These are phyloP conservation scores for Limanda limanda DNA, from an alignment of 2,113 vertebrate species.

Conservation along the genomic window DNA sequence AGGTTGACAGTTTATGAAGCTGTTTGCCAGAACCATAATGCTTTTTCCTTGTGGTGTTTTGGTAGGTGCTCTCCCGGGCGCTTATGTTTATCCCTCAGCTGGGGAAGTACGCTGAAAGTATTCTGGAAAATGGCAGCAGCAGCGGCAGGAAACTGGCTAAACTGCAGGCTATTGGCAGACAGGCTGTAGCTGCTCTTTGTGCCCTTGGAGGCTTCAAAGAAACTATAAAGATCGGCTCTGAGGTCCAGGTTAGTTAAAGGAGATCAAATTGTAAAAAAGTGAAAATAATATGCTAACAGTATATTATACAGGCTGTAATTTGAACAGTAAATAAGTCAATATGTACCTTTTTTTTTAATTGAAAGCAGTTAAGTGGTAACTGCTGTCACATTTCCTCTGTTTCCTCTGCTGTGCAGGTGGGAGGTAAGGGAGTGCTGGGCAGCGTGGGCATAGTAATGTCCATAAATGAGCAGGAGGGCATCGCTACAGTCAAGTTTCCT, in stretches of 20 bases:
- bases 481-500: constrained; percentile 96
- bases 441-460: constrained; percentile 95
- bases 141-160: constrained; percentile 94
- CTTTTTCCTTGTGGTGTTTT: constrained; percentile 13
- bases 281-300: neutral
- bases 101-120: constrained; percentile 96
- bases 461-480: constrained; percentile 98
- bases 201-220: constrained; percentile 98
- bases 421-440: constrained; percentile 94
- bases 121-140: constrained; percentile 95
- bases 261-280: neutral
- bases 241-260: constrained; percentile 90
- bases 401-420: constrained; percentile 82
- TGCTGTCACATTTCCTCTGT: neutral
- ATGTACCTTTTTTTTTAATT: neutral
- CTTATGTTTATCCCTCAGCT: constrained; percentile 98
- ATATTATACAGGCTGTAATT: neutral
- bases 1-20: neutral
- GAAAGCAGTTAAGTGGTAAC: neutral
- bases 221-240: constrained; percentile 98
- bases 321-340: neutral
- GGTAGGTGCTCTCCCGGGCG: constrained; percentile 93
- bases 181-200: constrained; percentile 96
- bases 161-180: constrained; percentile 94
- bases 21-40: neutral